Evolutionary conservation across 2,888 invertebrate genomes (phyloP).

Genomic region (Ophraella communa): DNA sequence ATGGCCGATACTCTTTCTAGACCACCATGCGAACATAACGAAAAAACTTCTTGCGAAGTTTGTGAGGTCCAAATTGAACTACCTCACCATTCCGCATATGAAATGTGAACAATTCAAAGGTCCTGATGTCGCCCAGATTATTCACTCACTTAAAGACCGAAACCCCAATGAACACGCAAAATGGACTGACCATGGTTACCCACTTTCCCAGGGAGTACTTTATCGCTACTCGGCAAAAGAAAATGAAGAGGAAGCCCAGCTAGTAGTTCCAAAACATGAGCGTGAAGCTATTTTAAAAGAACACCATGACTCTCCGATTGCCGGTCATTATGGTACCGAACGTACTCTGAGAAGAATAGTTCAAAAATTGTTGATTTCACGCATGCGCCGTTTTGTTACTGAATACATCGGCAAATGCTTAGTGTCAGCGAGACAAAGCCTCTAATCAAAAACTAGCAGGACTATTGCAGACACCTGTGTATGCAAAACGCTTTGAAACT

Average conservation of each 20-base stretch:
- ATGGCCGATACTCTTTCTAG: constrained; percentile 53
- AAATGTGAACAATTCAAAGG: constrained; percentile 21
- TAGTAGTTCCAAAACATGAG: constrained; percentile 35
- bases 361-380: no score
- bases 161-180: neutral
- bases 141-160: constrained; percentile 34
- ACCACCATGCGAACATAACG: constrained; percentile 23
- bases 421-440: constrained; percentile 33
- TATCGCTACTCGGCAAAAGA: constrained; percentile 22
- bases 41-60: neutral
- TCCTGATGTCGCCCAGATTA: constrained; percentile 41
- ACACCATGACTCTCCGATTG: constrained; percentile 18
- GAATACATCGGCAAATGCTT: no score
- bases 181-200: constrained; percentile 37
- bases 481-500: constrained; percentile 34
- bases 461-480: constrained; percentile 29
- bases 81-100: constrained; percentile 7
- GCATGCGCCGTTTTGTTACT: no score
- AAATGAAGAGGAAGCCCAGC: constrained; percentile 40
- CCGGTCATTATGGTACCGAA: constrained; percentile 21
- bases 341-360: no score
- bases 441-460: constrained; percentile 31
- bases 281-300: constrained; percentile 9
- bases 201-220: no score
- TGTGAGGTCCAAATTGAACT: constrained; percentile 12